Evolutionary conservation across 2,113 vertebrate species (phyloP).

Genomic region (Urocolius indicus): DNA sequence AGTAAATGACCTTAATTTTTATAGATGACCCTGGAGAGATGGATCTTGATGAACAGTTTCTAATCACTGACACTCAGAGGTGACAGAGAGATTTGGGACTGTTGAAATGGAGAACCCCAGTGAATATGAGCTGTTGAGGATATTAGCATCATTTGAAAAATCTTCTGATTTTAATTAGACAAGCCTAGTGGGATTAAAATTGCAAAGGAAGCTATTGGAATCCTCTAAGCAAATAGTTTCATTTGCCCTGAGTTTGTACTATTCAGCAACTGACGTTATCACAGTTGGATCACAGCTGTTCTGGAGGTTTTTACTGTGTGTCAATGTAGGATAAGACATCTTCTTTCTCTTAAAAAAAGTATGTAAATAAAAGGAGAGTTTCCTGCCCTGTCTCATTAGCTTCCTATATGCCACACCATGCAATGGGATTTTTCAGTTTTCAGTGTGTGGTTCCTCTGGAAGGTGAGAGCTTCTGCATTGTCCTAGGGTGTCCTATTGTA

Average conservation of each 20-base stretch:
- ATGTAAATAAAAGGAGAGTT: background rate
- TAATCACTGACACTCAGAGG: background rate
- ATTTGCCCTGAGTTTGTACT: background rate
- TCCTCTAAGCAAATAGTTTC: background rate
- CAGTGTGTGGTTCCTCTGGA: background rate
- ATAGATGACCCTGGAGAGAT: background rate
- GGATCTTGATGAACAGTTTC: background rate
- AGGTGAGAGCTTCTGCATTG: background rate
- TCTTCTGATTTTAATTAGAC: slow-evolving; percentile 23
- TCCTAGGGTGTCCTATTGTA: background rate
- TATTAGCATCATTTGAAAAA: background rate
- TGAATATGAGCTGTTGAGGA: background rate
- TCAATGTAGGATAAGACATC: background rate
- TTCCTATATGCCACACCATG: background rate
- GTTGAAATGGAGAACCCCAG: background rate
- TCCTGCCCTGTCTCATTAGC: background rate
- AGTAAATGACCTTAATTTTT: background rate
- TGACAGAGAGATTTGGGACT: background rate
- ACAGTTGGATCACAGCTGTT: background rate
- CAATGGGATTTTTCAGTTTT: background rate
- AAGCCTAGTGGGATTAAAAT: background rate
- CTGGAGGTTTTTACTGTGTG: background rate
- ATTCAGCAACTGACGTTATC: background rate
- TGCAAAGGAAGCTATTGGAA: background rate
- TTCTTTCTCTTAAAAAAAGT: background rate